Base-by-base conservation (phyloP, 1,140 invertebrate genomes). In the Schlechtendalia chinensis region DNA sequence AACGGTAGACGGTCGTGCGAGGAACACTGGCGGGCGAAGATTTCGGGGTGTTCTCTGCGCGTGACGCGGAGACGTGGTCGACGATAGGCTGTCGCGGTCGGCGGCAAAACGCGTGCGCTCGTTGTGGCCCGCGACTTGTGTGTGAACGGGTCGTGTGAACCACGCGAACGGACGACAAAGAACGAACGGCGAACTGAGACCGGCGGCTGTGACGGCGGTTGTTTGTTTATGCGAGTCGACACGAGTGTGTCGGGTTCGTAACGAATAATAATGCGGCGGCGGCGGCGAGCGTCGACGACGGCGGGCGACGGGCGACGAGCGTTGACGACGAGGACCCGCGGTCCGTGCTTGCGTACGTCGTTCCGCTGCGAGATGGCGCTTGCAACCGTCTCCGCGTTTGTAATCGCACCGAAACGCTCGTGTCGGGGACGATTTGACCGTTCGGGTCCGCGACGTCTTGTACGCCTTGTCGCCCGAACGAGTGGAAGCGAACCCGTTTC, bases 221-320 rank as follows among this genome's bases (percentile, higher is more conserved):
- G 72, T 75, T 77, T 77, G 74, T 77, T 77, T 77, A 50, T 69
- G 59, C 74, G 74, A 17, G 67, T 50, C 67, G 74, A n/a, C 74
- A 77, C 74, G 74, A 77, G 74, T 77, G 74, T 77, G 56, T 58
- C 59, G n/a, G 39, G 75, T 53, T 45, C 50, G 75, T 79, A 79
- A 61, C 75, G 75, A 59, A 77, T 77, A 59, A 63, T 63, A 79
- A 79, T 27, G 39, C 75, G 56, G 32, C 45, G 56, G 72, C 27
- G 29, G 74, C 22, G 69, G 50, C 24, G 47, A 8, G 67, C 22
- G 16, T 0, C 45, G 22, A 69, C 5, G 4, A 12, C 65, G 65
- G 27, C 47, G 69, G 4, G 12, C 65, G 65, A 53, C 47, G 69
- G 27, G 8, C 8, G 10, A 11, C 69, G 69, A 54, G 8, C 50